A percentile compares a stretch with the other conserved stretches of the same genome.
phyloP scores from a whole-genome alignment of 2,113 vertebrate genomes.

The Xiphophorus maculatus region DNA sequence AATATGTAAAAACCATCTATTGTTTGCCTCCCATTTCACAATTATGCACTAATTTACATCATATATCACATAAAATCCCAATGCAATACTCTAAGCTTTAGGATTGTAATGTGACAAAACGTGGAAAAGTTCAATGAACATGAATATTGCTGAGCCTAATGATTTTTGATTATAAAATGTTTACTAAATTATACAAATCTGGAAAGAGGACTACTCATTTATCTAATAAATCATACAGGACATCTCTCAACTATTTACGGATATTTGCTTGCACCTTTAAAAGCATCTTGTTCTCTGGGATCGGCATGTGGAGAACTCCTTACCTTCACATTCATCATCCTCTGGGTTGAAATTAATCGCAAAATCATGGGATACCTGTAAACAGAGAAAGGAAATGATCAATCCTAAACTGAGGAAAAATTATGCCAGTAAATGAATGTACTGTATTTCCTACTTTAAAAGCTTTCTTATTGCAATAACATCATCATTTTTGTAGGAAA shows the following conservation, averaged over 20 bases:
- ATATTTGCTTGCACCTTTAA: background rate
- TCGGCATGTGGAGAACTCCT: conserved; percentile 25
- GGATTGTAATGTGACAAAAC: background rate
- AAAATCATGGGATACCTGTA: conserved; percentile 94
- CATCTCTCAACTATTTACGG: background rate
- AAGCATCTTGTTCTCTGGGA: background rate
- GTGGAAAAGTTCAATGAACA: background rate
- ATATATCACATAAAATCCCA: background rate
- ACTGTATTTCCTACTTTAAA: background rate
- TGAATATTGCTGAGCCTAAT: too few relatives aligned
- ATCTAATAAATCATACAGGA: background rate
- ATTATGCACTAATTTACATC: background rate
- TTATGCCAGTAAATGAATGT: background rate
- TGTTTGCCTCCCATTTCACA: too few relatives aligned
- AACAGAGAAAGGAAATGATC: background rate
- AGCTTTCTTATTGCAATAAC: background rate
- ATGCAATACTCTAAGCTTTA: background rate
- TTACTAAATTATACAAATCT: background rate
- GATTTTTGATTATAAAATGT: too few relatives aligned
- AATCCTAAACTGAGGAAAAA: background rate
- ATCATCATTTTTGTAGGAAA: background rate
- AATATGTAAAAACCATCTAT: background rate
- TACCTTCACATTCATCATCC: conserved; percentile 95
- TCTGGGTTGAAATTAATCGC: conserved; percentile 96
- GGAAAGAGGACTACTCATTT: background rate